Base-by-base conservation (phyloP, 2,797 vertebrate species). In the Diplodus sargus region DNA sequence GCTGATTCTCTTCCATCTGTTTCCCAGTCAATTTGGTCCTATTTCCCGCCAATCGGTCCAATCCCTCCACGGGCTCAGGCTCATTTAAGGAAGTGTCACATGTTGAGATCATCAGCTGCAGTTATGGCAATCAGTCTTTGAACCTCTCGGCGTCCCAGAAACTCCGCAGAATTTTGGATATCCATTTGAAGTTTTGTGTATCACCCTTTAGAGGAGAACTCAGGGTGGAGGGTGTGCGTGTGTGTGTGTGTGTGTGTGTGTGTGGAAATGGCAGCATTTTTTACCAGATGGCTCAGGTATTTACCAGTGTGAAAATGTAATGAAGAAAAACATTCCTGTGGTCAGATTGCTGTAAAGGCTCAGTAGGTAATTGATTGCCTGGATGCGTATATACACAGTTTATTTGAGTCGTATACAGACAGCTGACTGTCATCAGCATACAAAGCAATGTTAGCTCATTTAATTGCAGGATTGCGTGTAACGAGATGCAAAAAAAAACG, bases 41-140 rank as follows among this genome's bases (percentile, higher is more conserved):
- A 89, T 93, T 92, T 93, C 90, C 93, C 92, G 85, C 89, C 90
- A 92, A 85, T 83, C 86, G 89, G 76, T 88, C 80, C 84, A 90
- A 34, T 34, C 30, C 89, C 88, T 92, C 88, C 86, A 84, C 57
- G 73, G 74, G 70, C 75, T 75, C 70, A 69, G 85, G 86, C 86
- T 87, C 87, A 90, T 90, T 91, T 87, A 86, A 88, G 90, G 77
- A 90, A 89, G 73, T 74, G 39, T 75, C 3, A n/a, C 83, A 86
- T 81, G 82, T 81, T 74, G 85, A 84, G 85, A 68, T 89, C 80
- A 83, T 91, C 85, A 67, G 79, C 83, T 85, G 84, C 85, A 78
- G 86, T 86, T 82, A 87, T 76, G 82, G 81, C 78, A 83, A 90
- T 89, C 80, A 77, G 78, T 45, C 71, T 12, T 18, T 63, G 69